Percentiles rank a stretch among this genome's conserved stretches.
These are phyloP conservation scores for Gallinago paraguaiae DNA, from an alignment of 2,113 vertebrate genomes.

Conservation along the genomic window DNA sequence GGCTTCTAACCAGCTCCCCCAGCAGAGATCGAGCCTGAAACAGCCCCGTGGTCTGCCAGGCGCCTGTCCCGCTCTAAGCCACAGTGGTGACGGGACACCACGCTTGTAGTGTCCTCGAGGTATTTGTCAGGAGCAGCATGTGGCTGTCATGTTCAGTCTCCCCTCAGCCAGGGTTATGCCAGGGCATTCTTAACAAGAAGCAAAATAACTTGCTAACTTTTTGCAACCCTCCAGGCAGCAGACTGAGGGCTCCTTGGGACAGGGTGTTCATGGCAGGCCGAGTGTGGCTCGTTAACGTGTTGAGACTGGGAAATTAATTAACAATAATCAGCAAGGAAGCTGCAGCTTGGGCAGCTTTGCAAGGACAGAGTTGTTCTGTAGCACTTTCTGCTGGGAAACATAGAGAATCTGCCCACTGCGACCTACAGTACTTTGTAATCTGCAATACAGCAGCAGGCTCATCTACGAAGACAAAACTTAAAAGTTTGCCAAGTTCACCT, in stretches of 20 bases:
- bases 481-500: not conserved
- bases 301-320: not conserved
- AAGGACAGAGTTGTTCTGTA: not conserved
- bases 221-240: not conserved
- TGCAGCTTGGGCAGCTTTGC: not conserved
- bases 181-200: not conserved
- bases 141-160: not conserved
- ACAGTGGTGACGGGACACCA: not conserved
- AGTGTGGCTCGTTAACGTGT: not conserved
- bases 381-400: not conserved
- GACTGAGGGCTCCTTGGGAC: not conserved
- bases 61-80: not conserved
- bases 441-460: not conserved
- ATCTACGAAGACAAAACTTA: rapidly evolving
- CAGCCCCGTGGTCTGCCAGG: not conserved
- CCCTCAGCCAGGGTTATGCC: not conserved
- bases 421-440: not conserved
- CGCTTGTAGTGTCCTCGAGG: not conserved
- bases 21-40: not conserved
- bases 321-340: not conserved
- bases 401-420: not conserved
- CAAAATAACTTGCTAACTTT: not conserved
- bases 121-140: not conserved
- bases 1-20: not conserved
- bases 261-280: not conserved